Evolutionary conservation across 2,888 invertebrate species (phyloP).

Genomic region (Seira ritae): DNA sequence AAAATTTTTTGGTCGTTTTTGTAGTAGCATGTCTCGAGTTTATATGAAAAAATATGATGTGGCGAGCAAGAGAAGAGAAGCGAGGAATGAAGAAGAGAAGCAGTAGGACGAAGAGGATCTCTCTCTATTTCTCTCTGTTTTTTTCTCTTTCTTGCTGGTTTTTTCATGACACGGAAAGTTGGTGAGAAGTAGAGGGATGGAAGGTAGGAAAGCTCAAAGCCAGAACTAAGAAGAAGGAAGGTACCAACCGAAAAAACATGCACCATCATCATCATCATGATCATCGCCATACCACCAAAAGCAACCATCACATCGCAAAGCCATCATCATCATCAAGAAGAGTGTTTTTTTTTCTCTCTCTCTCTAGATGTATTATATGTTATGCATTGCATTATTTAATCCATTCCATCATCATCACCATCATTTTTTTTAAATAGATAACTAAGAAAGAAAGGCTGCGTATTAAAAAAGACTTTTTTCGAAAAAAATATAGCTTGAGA

Average conservation of each 20-base stretch:
- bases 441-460: neutral
- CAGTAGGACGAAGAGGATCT: neutral
- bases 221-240: conserved; percentile 39
- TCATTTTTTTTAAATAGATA: neutral
- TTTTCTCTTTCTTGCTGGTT: neutral
- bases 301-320: conserved; percentile 42
- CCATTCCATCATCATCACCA: conserved; percentile 39
- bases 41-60: neutral
- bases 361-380: conserved; percentile 26
- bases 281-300: conserved; percentile 22
- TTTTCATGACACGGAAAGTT: neutral
- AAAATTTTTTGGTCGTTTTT: neutral
- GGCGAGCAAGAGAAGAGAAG: neutral
- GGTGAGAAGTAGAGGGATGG: conserved; percentile 30
- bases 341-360: neutral
- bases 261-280: conserved; percentile 7
- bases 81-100: neutral
- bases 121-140: neutral
- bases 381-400: conserved; percentile 44
- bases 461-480: conserved; percentile 7
- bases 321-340: conserved; percentile 34
- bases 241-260: conserved; percentile 34
- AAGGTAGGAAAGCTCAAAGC: conserved; percentile 32
- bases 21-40: neutral
- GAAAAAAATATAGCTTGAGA: neutral